Base-by-base conservation (phyloP, 2,797 vertebrate species). In the Cyclopterus lumpus region DNA sequence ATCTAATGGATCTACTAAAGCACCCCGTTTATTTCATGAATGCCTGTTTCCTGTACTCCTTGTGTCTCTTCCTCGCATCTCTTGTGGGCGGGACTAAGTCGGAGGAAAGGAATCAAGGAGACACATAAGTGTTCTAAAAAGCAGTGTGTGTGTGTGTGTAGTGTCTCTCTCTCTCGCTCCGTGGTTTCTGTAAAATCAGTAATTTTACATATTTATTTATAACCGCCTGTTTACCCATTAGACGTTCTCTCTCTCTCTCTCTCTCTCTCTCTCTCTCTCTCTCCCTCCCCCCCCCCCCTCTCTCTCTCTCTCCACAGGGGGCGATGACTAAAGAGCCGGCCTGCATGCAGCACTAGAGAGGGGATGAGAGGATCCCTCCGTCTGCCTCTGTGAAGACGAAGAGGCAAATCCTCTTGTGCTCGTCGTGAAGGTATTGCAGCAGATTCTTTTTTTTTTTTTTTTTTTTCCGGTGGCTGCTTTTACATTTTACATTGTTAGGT, bases 301-400 rank as follows among this genome's bases (percentile, higher is more conserved):
- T 53, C 36, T 42, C 46, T 65, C 51, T 53, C 75, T 69, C 75
- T 11, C 38, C 70, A 54, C n/a, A n/a, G n/a, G 82, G 82, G 79
- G 75, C 34, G 57, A 63, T 67, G 77, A 70, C 80, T 84, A 84
- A 85, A 86, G 68, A 84, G 74, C 72, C 57, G 66, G 80, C 73
- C 77, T 81, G 85, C 80, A 87, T 88, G 86, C 88, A 87, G n/a
- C n/a, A n/a, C n/a, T 85, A 87, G 83, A 82, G 54, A 86, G 86
- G 90, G 90, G 89, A 88, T 83, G 82, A 81, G 87, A n/a, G 83
- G 86, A 88, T 81, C 64, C 22, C 54, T 69, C 49, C 53, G 76
- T 75, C 78, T 72, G 64, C 65, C 40, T 79, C 69, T 63, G 75
- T 49, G 34, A 88, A 79, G 81, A 87, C 75, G 75, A 72, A 83